These are phyloP conservation scores for Felis chaus DNA, from an alignment of 2,113 vertebrate genomes.

Conservation along the genomic window DNA sequence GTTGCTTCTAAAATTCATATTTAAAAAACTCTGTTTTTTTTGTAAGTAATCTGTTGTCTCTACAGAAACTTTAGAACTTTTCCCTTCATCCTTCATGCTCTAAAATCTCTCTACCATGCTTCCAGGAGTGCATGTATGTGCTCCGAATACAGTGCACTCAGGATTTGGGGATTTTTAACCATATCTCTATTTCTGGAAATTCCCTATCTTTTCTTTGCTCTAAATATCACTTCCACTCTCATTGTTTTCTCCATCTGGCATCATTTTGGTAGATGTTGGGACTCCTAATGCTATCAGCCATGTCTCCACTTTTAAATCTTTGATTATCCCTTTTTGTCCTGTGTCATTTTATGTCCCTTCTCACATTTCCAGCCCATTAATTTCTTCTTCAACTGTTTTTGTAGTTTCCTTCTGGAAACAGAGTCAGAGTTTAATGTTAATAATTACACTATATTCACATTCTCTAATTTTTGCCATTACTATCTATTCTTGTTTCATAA, in stretches of 20 bases:
- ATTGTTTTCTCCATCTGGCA: not conserved
- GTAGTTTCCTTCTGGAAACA: not conserved
- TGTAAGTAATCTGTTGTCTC: not conserved
- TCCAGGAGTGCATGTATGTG: not conserved
- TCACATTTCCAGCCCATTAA: not conserved
- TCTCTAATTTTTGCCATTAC: not conserved
- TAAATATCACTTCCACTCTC: not conserved
- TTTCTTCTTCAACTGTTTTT: not conserved
- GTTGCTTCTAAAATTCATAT: not conserved
- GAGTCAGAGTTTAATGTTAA: not conserved
- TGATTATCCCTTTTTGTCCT: not conserved
- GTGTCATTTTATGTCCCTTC: not conserved
- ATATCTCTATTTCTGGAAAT: not conserved
- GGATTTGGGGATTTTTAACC: not conserved
- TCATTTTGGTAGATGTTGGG: not conserved
- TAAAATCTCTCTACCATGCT: not conserved
- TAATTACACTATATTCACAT: not conserved
- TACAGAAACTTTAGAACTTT: not conserved
- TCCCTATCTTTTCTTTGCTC: not conserved
- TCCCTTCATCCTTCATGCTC: not conserved
- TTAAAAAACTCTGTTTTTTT: not conserved
- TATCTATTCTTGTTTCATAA: not conserved
- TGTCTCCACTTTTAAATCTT: not conserved
- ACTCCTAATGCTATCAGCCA: not conserved
- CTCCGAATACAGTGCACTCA: not conserved